phyloP scores from a whole-genome alignment of 2,888 invertebrate genomes.

The Cheiracanthium punctorium region DNA sequence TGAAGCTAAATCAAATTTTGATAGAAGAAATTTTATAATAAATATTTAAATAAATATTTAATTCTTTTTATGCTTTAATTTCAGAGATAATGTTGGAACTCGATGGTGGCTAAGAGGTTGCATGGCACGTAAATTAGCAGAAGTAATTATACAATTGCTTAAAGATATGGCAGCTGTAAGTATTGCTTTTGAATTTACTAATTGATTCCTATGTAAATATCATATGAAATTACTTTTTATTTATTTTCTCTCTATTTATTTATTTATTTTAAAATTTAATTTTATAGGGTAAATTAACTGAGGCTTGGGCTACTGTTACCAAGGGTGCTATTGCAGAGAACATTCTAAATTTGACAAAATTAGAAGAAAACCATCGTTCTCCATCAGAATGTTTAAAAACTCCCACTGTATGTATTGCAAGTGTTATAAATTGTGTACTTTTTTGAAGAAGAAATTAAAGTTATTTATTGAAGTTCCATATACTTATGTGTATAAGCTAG shows the following conservation, averaged over 20 bases:
- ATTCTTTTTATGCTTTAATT: too few relatives aligned
- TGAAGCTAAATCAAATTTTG: too few relatives aligned
- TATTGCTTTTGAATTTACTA: constrained; percentile 66
- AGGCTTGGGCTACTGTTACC: constrained; percentile 89
- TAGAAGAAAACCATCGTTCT: constrained; percentile 84
- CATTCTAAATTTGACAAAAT: constrained; percentile 87
- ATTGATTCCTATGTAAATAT: neutral
- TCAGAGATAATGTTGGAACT: constrained; percentile 74
- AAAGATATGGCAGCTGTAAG: constrained; percentile 93
- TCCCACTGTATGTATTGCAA: constrained; percentile 82
- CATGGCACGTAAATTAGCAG: constrained; percentile 89
- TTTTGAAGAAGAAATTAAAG: neutral
- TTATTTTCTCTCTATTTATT: neutral
- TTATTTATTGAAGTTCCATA: too few relatives aligned
- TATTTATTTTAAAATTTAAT: neutral
- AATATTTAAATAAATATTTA: too few relatives aligned
- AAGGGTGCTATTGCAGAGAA: constrained; percentile 92
- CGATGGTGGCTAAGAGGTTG: constrained; percentile 92
- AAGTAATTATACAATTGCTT: constrained; percentile 89
- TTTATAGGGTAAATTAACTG: constrained; percentile 87
- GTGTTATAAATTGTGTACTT: neutral
- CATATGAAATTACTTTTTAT: neutral
- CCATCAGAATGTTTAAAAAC: constrained; percentile 87
- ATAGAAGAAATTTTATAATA: too few relatives aligned
- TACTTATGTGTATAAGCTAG: too few relatives aligned